phyloP scores from a whole-genome alignment of 2,888 invertebrate species.

The Lagria hirta region DNA sequence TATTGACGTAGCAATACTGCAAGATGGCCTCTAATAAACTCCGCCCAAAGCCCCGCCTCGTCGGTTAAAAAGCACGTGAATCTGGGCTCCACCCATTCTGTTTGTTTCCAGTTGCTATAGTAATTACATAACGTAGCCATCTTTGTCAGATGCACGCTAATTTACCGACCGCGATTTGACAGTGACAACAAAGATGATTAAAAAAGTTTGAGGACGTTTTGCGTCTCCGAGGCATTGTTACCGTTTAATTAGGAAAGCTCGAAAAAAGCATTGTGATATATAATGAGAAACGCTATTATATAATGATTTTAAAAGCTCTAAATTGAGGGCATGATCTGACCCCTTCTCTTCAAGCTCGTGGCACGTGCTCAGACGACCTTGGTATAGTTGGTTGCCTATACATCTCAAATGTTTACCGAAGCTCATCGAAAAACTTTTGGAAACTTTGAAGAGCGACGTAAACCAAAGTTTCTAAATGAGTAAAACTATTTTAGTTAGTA shows the following conservation, averaged over 20 bases:
- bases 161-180: constrained; percentile 18
- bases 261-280: constrained; percentile 10
- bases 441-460: no score
- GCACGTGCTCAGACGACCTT: constrained; percentile 24
- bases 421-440: no score
- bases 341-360: constrained; percentile 18
- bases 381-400: constrained; percentile 24
- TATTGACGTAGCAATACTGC: constrained; percentile 24
- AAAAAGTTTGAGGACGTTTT: constrained; percentile 23
- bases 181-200: constrained; percentile 20
- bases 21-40: constrained; percentile 33
- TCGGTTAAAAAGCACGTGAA: constrained; percentile 37
- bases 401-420: no score
- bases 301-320: no score
- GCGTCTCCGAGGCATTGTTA: constrained; percentile 10
- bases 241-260: constrained; percentile 18
- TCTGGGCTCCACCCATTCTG: constrained; percentile 35
- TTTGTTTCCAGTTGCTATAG: constrained; percentile 45
- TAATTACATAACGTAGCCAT: constrained; percentile 42
- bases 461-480: no score
- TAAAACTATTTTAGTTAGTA: no score
- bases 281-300: constrained; percentile 6
- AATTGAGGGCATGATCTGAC: constrained; percentile 6
- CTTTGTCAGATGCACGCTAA: constrained; percentile 32
- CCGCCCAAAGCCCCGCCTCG: constrained; percentile 38